These are phyloP conservation scores for Opisthograptis luteolata DNA, from an alignment of 2,888 invertebrate species.

Conservation along the genomic window DNA sequence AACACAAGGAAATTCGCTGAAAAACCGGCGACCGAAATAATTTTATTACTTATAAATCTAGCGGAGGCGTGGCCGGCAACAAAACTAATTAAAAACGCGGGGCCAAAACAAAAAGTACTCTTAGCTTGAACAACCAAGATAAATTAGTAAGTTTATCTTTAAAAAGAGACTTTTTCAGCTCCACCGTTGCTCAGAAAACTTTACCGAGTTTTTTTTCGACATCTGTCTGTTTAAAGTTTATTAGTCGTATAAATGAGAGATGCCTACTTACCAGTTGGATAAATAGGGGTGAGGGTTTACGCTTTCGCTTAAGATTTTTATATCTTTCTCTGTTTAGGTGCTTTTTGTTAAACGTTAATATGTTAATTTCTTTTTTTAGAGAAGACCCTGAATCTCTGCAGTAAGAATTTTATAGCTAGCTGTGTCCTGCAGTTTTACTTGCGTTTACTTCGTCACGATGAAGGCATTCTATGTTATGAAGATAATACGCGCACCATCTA, in stretches of 20 bases:
- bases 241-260: slow-evolving; percentile 19
- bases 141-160: slow-evolving; percentile 69
- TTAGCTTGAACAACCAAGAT: slow-evolving; percentile 66
- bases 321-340: background rate
- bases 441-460: too few species aligned
- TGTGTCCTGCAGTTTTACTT: too few species aligned
- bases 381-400: too few species aligned
- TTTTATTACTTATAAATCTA: slow-evolving; percentile 64
- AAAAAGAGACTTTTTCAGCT: slow-evolving; percentile 44
- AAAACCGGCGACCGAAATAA: slow-evolving; percentile 40
- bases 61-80: slow-evolving; percentile 48
- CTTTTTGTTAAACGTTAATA: background rate
- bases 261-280: slow-evolving; percentile 15
- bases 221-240: slow-evolving; percentile 31
- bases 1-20: slow-evolving; percentile 16
- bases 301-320: background rate
- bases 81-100: slow-evolving; percentile 72
- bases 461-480: too few species aligned
- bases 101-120: slow-evolving; percentile 58
- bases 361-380: too few species aligned
- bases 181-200: slow-evolving; percentile 34
- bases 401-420: too few species aligned
- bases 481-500: too few species aligned
- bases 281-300: slow-evolving; percentile 3
- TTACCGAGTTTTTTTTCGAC: slow-evolving; percentile 30